Evolutionary conservation across 2,113 vertebrate species (phyloP).

Genomic region (Aspidoscelis tigris): DNA sequence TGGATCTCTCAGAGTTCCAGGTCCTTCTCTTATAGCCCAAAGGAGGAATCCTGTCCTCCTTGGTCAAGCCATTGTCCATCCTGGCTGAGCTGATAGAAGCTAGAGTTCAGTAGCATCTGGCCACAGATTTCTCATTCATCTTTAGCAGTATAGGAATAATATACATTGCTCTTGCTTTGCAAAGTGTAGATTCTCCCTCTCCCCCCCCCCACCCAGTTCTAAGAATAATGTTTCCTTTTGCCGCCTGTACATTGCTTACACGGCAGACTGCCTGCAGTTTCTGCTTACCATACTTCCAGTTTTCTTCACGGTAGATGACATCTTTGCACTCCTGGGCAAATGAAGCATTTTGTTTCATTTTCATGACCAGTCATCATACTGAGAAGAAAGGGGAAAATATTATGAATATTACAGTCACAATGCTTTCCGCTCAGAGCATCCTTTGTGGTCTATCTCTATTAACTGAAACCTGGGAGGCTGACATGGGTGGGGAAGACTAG

Average conservation of each 20-base stretch:
- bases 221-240: slow-evolving; percentile 36
- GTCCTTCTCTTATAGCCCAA: too few relatives aligned
- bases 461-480: too few relatives aligned
- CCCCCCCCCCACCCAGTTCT: not conserved
- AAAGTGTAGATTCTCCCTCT: not conserved
- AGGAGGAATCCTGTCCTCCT: not conserved
- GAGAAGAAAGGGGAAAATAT: not conserved
- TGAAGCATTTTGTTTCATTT: not conserved
- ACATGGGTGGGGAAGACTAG: too few relatives aligned
- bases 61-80: not conserved
- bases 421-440: slow-evolving; percentile 13
- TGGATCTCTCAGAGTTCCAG: not conserved
- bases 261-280: slow-evolving; percentile 29
- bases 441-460: not conserved
- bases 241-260: slow-evolving; percentile 26
- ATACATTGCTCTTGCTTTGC: not conserved
- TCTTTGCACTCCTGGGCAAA: slow-evolving; percentile 23
- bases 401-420: not conserved
- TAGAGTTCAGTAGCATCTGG: not conserved
- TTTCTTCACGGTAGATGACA: slow-evolving; percentile 24
- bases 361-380: slow-evolving; percentile 14
- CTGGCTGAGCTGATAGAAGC: not conserved
- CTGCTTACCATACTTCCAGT: not conserved
- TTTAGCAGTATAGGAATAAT: not conserved
- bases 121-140: slow-evolving; percentile 17